These are phyloP conservation scores for Caenorhabditis sp. DNA, from an alignment of 2,888 invertebrate genomes.

Conservation along the genomic window DNA sequence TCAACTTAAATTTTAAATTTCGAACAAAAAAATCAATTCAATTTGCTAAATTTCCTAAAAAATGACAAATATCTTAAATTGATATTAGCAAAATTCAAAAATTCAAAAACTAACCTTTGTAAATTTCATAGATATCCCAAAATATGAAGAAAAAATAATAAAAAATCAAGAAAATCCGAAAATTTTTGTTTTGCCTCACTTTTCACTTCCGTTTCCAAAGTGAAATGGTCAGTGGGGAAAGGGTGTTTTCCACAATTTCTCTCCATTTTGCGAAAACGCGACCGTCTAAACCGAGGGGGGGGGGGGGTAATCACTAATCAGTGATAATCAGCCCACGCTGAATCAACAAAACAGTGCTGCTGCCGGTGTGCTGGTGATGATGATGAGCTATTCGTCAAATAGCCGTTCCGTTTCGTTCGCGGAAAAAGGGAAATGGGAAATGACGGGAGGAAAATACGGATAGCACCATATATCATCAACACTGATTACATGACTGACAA, in stretches of 20 bases:
- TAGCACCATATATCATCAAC: too few species aligned
- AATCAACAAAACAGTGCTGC: conserved; percentile 37
- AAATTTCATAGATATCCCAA: conserved; percentile 20
- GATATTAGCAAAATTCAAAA: too few species aligned
- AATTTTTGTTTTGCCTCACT: too few species aligned
- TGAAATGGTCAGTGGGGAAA: conserved; percentile 5
- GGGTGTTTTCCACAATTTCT: background rate
- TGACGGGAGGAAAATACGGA: background rate
- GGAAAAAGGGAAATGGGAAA: background rate
- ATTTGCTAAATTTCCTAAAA: too few species aligned
- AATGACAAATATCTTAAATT: too few species aligned
- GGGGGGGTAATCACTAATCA: conserved; percentile 22
- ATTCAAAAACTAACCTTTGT: conserved; percentile 25
- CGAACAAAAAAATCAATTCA: too few species aligned
- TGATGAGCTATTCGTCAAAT: conserved; percentile 50
- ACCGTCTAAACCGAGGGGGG: background rate
- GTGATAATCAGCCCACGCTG: conserved; percentile 63
- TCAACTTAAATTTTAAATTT: too few species aligned
- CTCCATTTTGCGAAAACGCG: background rate
- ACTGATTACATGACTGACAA: too few species aligned
- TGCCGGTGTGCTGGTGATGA: background rate
- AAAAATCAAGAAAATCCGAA: too few species aligned
- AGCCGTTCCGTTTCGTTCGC: conserved; percentile 49
- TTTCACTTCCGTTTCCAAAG: too few species aligned
- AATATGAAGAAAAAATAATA: too few species aligned